Evolutionary conservation across 2,888 invertebrate species (phyloP), one percentile per base, ranked within the genome.

Genomic region (Drosophila kambysellisi): DNA sequence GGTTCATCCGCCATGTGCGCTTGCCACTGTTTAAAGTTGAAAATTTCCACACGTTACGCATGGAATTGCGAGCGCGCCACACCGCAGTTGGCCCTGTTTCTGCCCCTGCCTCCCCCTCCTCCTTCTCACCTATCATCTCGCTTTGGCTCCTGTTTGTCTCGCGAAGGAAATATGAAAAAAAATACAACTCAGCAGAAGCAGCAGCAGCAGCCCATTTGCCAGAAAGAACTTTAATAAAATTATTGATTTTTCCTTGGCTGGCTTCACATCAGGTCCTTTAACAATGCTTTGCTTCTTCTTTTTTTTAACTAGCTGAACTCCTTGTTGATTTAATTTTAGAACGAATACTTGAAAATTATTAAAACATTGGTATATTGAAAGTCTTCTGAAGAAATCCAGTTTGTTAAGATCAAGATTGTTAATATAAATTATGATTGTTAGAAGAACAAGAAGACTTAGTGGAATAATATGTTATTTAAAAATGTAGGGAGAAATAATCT

Each of bases 141-240:
- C 37, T 11, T 20, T 68, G 41, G 48, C 52, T 63, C 20, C 50
- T 35, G 54, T 37, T 46, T 29, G 65, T 53, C 63, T 54, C 62
- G 78, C 73, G 60, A 17, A 50, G 60, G 7, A 41, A 33, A 64
- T 62, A 43, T 63, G 32, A 69, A 80, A 43, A 43, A 46, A 20
- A 46, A 46, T 7, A 29, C 65, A 65, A 50, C 50, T 65, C 69
- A 59, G 68, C 58, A 70, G 61, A 35, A 54, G 33, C 58, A 70
- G 61, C 39, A 54, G 33, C 60, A 53, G 67, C 75, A 63, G 68
- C 53, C 63, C 62, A 57, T 30, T 43, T 43, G 8, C 81, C 35
- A 46, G 59, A 56, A 59, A 62, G 50, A 79, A 83, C 88, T 88
- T 88, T 88, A 88, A 89, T 88, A 82, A 75, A 88, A 79, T 81